phyloP scores from a whole-genome alignment of 2,113 vertebrate species.

The Rallus limicola region DNA sequence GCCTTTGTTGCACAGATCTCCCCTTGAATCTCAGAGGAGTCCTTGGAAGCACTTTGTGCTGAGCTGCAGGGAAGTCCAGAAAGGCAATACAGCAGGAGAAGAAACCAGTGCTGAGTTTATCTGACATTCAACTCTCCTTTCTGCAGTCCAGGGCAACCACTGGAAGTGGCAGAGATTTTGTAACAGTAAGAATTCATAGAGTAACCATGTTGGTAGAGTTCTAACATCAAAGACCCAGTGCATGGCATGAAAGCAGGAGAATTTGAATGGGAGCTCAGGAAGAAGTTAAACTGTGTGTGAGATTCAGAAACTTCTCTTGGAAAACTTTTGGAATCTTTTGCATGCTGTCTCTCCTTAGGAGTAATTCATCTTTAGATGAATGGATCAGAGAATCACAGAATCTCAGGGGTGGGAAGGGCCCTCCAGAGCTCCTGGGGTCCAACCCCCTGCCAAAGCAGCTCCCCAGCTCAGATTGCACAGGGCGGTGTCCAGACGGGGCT shows the following conservation, averaged over 20 bases:
- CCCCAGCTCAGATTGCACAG: no score
- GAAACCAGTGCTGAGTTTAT: neutral
- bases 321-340: neutral
- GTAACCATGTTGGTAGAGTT: neutral
- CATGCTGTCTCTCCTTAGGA: neutral
- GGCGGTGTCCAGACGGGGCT: no score
- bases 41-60: neutral
- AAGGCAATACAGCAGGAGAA: neutral
- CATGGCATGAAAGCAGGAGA: neutral
- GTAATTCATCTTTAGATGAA: neutral
- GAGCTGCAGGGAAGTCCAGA: no score
- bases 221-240: neutral
- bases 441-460: no score
- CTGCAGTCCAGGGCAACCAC: neutral
- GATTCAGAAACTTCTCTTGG: neutral
- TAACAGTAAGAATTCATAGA: neutral
- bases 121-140: neutral
- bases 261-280: neutral
- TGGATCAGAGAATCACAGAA: no score
- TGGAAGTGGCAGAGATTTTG: neutral
- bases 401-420: no score
- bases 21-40: neutral
- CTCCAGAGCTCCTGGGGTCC: no score
- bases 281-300: neutral
- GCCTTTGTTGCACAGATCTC: neutral